A percentile compares a stretch with the other conserved stretches of the same genome.
These are phyloP conservation scores for Cotesia glomerata DNA, from an alignment of 1,140 invertebrate species.

Conservation along the genomic window DNA sequence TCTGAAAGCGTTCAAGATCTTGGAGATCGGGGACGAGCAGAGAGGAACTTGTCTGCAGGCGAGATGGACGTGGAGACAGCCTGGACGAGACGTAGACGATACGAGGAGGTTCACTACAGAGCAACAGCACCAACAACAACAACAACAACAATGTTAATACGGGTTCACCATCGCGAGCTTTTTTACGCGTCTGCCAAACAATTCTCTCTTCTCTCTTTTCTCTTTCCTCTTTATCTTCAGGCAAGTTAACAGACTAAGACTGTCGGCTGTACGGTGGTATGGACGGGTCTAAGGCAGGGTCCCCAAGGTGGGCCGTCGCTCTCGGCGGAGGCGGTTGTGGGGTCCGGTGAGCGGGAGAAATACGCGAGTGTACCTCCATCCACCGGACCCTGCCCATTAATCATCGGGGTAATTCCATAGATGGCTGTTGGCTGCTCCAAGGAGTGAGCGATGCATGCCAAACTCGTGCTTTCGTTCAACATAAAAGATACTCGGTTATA, in stretches of 20 bases:
- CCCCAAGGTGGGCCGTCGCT: constrained; percentile 36
- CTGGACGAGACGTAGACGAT: constrained; percentile 17
- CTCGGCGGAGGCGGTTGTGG: constrained; percentile 12
- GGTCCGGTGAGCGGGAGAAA: constrained; percentile 11
- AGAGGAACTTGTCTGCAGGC: background rate
- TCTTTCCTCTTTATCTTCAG: background rate
- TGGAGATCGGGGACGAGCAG: constrained; percentile 14
- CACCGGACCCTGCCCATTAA: constrained; percentile 45
- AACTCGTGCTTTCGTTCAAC: constrained; percentile 40
- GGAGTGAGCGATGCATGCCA: constrained; percentile 55
- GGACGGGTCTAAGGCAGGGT: constrained; percentile 24
- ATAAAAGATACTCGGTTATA: background rate
- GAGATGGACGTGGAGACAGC: no score
- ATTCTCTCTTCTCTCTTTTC: constrained; percentile 15
- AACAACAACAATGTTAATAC: constrained; percentile 12
- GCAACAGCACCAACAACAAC: background rate
- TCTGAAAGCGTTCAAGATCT: background rate
- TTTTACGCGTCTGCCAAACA: constrained; percentile 49
- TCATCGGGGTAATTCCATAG: constrained; percentile 57
- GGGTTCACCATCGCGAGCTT: constrained; percentile 39
- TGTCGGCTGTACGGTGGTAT: background rate
- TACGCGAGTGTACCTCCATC: constrained; percentile 28
- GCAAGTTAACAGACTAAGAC: background rate
- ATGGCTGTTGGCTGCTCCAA: constrained; percentile 53
- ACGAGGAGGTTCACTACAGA: background rate